Percentiles rank a stretch among this genome's conserved stretches.
Evolutionary conservation across 2,888 invertebrate genomes (phyloP).

Genomic region (Merodon equestris): DNA sequence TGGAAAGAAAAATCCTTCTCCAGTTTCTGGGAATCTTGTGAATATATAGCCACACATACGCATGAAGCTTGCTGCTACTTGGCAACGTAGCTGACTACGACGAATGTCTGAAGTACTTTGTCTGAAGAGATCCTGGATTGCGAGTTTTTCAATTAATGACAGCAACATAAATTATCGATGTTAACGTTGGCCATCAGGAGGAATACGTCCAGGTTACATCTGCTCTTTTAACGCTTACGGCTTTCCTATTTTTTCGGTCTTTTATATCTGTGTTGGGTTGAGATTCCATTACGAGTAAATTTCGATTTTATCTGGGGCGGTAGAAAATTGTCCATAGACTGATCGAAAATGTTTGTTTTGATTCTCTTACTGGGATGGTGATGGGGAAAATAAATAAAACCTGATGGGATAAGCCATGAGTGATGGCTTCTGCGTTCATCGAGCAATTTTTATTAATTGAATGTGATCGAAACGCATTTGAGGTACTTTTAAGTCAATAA

Average conservation of each 20-base stretch:
- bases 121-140: conserved; percentile 22
- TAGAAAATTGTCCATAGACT: conserved; percentile 9
- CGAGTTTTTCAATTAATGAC: conserved; percentile 65
- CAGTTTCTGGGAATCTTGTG: background rate
- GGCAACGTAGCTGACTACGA: background rate
- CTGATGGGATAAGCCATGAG: conserved; percentile 34
- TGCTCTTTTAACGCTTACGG: conserved; percentile 24
- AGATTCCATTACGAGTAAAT: conserved; percentile 19
- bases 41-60: background rate
- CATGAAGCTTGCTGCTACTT: too few species aligned
- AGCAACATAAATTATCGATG: conserved; percentile 65
- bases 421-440: conserved; percentile 7
- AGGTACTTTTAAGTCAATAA: too few species aligned
- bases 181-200: conserved; percentile 47
- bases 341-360: conserved; percentile 25
- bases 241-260: conserved; percentile 31
- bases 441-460: conserved; percentile 44
- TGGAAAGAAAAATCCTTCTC: conserved; percentile 1
- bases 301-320: conserved; percentile 20
- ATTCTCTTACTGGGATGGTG: conserved; percentile 4
- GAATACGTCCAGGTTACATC: conserved; percentile 37
- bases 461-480: too few species aligned
- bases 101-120: background rate
- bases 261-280: background rate
- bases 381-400: conserved; percentile 53